A percentile compares a stretch with the other conserved stretches of the same genome.
These are phyloP conservation scores for Andrena bicolor DNA, from an alignment of 2,888 invertebrate genomes.

Conservation along the genomic window DNA sequence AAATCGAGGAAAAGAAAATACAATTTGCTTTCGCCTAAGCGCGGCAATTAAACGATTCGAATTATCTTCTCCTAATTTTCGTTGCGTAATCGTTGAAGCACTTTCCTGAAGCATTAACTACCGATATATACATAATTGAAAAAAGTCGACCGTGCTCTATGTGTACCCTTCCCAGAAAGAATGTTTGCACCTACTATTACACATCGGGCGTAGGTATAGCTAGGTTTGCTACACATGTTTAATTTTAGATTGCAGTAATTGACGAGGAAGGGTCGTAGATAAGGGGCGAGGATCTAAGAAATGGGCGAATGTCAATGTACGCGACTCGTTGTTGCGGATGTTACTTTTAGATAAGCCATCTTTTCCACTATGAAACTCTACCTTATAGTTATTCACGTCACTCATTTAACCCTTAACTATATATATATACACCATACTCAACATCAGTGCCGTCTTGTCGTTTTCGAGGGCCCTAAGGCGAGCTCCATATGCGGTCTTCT, in stretches of 20 bases:
- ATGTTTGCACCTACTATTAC: slow-evolving; percentile 3
- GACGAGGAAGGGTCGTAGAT: slow-evolving; percentile 39
- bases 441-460: too few species aligned
- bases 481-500: too few species aligned
- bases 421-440: too few species aligned
- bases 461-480: too few species aligned
- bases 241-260: slow-evolving; percentile 62
- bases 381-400: too few species aligned
- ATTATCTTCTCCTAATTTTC: not conserved
- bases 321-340: not conserved
- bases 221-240: slow-evolving; percentile 41
- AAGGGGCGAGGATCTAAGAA: slow-evolving; percentile 51
- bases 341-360: too few species aligned
- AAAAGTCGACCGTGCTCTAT: slow-evolving; percentile 9
- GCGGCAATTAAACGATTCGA: not conserved
- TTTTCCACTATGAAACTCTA: too few species aligned
- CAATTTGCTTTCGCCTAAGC: not conserved
- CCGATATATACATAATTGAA: not conserved
- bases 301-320: slow-evolving; percentile 58
- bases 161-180: slow-evolving; percentile 4
- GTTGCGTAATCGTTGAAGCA: not conserved
- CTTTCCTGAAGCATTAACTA: not conserved
- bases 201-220: not conserved
- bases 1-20: not conserved
- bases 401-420: too few species aligned